These are phyloP conservation scores for Mesitornis unicolor DNA, from an alignment of 2,113 vertebrate species.

Conservation along the genomic window DNA sequence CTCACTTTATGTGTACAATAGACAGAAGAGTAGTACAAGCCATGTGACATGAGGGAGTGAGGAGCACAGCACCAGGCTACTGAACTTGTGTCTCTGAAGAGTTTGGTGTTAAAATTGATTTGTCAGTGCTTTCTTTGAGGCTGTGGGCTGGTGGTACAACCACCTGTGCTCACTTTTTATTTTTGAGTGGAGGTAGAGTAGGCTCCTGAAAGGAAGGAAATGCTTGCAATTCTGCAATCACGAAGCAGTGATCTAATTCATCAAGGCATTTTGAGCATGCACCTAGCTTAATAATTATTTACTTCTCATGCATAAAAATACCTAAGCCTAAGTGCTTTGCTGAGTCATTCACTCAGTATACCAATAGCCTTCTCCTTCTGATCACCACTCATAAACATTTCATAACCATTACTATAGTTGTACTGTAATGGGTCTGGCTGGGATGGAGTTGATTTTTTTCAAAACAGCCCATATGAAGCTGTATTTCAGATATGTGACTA, in stretches of 20 bases:
- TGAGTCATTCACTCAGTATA: neutral
- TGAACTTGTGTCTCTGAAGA: neutral
- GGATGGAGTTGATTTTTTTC: neutral
- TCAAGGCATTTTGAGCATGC: neutral
- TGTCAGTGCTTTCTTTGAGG: neutral
- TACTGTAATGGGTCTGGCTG: neutral
- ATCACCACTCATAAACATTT: neutral
- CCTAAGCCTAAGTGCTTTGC: neutral
- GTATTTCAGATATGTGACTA: neutral
- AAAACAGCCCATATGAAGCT: neutral
- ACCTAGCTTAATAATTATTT: neutral
- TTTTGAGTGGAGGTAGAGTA: too few species aligned
- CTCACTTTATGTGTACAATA: neutral
- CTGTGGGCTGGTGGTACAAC: neutral
- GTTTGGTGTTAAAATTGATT: neutral
- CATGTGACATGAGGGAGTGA: neutral
- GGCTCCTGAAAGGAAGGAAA: neutral
- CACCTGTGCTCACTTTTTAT: neutral
- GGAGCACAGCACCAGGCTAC: neutral
- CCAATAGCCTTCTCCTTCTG: neutral
- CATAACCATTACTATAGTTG: neutral
- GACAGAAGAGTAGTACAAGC: neutral
- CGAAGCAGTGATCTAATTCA: neutral
- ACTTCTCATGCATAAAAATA: neutral
- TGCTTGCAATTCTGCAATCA: neutral